phyloP scores from a whole-genome alignment of 1,140 invertebrate genomes.

The Tetragonula clypearis region DNA sequence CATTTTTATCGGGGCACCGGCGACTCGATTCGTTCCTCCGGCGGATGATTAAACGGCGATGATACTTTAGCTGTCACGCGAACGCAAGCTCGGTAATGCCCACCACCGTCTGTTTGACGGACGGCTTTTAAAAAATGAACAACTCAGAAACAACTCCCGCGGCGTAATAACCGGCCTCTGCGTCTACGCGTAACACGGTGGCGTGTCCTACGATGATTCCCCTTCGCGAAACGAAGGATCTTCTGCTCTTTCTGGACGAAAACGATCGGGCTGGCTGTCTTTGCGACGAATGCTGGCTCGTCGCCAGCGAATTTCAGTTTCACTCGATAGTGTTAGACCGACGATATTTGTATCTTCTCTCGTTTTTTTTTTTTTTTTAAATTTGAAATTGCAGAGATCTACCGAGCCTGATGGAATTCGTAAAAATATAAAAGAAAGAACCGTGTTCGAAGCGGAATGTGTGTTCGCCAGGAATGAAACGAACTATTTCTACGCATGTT shows the following conservation, averaged over 20 bases:
- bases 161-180: constrained; percentile 32
- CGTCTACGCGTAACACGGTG: constrained; percentile 37
- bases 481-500: no score
- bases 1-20: background rate
- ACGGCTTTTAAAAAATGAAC: constrained; percentile 15
- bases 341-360: no score
- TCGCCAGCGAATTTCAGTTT: no score
- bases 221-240: background rate
- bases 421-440: no score
- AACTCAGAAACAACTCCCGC: constrained; percentile 16
- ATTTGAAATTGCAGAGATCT: no score
- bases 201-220: constrained; percentile 41
- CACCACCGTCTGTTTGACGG: background rate
- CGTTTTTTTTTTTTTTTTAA: no score
- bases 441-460: no score
- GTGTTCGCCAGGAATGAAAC: no score
- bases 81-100: background rate
- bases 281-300: background rate
- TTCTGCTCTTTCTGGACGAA: background rate
- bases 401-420: no score
- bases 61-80: constrained; percentile 2
- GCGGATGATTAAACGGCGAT: background rate
- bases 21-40: background rate
- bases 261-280: background rate
- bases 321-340: no score